These are phyloP conservation scores for Erynnis tages DNA, from an alignment of 2,888 invertebrate genomes.

Conservation along the genomic window DNA sequence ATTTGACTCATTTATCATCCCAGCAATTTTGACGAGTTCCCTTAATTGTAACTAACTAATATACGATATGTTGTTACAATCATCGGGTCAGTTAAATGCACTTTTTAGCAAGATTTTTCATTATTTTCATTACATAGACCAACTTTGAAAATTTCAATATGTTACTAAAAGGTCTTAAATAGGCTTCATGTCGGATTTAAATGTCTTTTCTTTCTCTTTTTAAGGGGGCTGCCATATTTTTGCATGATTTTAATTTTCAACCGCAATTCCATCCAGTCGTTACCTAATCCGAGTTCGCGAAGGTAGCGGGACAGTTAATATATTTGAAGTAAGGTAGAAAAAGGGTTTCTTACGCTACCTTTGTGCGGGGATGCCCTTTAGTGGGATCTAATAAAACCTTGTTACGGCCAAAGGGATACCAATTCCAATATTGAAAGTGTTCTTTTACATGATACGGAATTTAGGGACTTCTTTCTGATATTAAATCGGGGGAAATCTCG, in stretches of 20 bases:
- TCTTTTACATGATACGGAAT: conserved; percentile 81
- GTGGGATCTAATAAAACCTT: conserved; percentile 82
- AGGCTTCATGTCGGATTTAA: no score
- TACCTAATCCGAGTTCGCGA: conserved; percentile 38
- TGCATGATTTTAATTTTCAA: background rate
- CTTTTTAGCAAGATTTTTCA: no score
- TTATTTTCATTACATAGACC: no score
- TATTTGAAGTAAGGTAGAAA: conserved; percentile 81
- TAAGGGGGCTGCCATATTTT: no score
- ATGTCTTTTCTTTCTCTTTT: no score
- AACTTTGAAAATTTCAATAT: no score
- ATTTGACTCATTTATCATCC: no score
- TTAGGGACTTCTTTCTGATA: conserved; percentile 77
- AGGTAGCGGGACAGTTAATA: conserved; percentile 80
- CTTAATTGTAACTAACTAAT: no score
- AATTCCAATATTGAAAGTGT: conserved; percentile 81
- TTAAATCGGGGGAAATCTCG: conserved; percentile 75
- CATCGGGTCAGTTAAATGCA: no score
- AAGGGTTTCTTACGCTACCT: conserved; percentile 79
- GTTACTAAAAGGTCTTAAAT: no score
- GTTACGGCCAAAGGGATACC: conserved; percentile 82
- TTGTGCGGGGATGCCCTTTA: conserved; percentile 80
- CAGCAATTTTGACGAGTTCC: no score
- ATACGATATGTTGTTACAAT: no score
- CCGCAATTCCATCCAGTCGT: conserved; percentile 40